These are phyloP conservation scores for Rhabdornis inornatus DNA, from an alignment of 2,113 vertebrate genomes.

Conservation along the genomic window DNA sequence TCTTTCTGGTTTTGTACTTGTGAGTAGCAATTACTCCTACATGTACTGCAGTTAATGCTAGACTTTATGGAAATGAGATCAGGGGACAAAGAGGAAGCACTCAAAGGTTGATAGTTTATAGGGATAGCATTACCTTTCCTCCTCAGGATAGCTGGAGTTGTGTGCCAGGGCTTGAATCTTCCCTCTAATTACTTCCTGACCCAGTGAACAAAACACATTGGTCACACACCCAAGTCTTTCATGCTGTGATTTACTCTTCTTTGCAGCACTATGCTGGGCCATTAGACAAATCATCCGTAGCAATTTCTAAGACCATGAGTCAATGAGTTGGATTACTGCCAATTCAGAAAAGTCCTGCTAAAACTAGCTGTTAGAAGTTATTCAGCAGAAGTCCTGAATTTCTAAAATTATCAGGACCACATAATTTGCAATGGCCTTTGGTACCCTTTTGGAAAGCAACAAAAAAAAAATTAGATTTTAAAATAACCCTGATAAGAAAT, in stretches of 20 bases:
- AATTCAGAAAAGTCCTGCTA: background rate
- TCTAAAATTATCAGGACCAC: background rate
- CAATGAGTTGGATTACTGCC: background rate
- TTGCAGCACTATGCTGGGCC: background rate
- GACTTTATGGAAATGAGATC: background rate
- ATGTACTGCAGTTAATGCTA: background rate
- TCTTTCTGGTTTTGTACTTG: background rate
- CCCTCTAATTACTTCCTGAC: constrained; percentile 23
- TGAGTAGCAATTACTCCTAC: background rate
- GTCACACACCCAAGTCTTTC: constrained; percentile 11
- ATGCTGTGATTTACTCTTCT: background rate
- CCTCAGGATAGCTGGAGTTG: background rate
- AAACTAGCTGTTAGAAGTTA: background rate
- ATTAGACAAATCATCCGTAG: constrained; percentile 40
- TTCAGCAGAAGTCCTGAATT: background rate
- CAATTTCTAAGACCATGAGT: background rate
- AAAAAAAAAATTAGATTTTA: fast-evolving
- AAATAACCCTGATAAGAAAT: background rate
- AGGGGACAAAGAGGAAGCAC: background rate
- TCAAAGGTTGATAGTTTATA: background rate
- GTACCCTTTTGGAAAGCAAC: background rate
- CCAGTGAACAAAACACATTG: constrained; percentile 30
- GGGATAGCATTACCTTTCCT: background rate
- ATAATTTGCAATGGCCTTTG: background rate
- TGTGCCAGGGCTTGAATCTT: background rate